phyloP scores from a whole-genome alignment of 1,140 invertebrate genomes.

The Bombus waltoni region DNA sequence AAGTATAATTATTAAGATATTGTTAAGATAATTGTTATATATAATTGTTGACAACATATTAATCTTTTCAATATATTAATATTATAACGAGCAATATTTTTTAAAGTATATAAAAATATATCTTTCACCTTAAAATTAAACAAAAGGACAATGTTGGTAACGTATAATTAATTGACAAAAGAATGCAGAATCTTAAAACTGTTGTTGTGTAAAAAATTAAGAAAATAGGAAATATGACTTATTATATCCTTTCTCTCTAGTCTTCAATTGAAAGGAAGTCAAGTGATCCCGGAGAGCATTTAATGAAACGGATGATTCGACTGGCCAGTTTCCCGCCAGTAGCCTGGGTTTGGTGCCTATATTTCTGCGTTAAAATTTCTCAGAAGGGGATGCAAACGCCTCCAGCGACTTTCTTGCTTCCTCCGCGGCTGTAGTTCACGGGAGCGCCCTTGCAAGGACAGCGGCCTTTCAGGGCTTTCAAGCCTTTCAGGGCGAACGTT shows the following conservation, averaged over 20 bases:
- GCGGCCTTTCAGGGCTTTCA: constrained; percentile 37
- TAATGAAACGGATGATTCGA: background rate
- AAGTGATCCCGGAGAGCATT: background rate
- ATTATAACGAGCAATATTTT: background rate
- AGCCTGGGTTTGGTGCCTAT: background rate
- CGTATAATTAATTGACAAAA: background rate
- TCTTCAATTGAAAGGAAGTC: background rate
- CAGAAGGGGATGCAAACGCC: constrained; percentile 33
- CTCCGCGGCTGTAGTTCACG: constrained; percentile 30
- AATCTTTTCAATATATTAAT: background rate
- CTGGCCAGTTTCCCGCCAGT: background rate
- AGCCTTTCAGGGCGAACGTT: constrained; percentile 26
- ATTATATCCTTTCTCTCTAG: background rate
- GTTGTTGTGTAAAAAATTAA: background rate
- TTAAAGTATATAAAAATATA: background rate
- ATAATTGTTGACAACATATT: background rate
- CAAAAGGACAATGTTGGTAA: background rate
- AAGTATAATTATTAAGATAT: background rate
- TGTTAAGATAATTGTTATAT: too few species aligned
- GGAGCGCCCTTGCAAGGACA: constrained; percentile 52
- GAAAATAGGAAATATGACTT: too few species aligned
- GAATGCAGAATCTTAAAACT: background rate
- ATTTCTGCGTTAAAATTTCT: constrained; percentile 30
- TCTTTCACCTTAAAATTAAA: background rate
- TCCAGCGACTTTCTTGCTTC: constrained; percentile 20